phyloP scores from a whole-genome alignment of 2,113 vertebrate genomes.

The Macquaria ambigua region DNA sequence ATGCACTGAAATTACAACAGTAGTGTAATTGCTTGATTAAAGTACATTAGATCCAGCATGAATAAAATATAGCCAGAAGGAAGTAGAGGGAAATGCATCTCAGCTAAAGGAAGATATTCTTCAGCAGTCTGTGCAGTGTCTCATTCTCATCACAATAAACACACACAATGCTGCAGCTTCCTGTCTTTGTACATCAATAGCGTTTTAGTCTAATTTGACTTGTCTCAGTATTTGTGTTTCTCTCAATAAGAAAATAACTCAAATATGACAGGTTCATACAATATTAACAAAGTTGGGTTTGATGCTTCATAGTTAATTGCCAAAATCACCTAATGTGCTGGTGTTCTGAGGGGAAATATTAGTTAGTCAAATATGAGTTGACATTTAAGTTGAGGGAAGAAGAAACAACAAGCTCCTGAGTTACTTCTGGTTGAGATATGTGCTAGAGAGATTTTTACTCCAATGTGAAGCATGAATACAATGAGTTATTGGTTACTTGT shows the following conservation, averaged over 20 bases:
- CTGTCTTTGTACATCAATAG: neutral
- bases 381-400: neutral
- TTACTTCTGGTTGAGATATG: neutral
- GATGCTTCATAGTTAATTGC: neutral
- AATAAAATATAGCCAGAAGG: constrained; percentile 25
- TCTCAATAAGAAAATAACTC: constrained; percentile 16
- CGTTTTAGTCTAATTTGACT: neutral
- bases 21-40: constrained; percentile 42
- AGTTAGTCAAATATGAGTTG: neutral
- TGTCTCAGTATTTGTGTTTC: constrained; percentile 11
- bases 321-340: neutral
- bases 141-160: constrained; percentile 13
- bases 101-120: neutral
- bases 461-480: neutral
- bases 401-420: neutral
- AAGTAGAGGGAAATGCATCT: neutral
- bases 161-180: neutral
- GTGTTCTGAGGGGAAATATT: constrained; percentile 12
- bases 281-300: neutral
- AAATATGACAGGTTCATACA: constrained; percentile 8
- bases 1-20: constrained; percentile 33
- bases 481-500: neutral
- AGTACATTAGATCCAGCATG: constrained; percentile 38
- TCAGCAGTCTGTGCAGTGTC: neutral
- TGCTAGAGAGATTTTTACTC: neutral